phyloP scores from a whole-genome alignment of 2,888 invertebrate species.

The Ophion ventricosus region DNA sequence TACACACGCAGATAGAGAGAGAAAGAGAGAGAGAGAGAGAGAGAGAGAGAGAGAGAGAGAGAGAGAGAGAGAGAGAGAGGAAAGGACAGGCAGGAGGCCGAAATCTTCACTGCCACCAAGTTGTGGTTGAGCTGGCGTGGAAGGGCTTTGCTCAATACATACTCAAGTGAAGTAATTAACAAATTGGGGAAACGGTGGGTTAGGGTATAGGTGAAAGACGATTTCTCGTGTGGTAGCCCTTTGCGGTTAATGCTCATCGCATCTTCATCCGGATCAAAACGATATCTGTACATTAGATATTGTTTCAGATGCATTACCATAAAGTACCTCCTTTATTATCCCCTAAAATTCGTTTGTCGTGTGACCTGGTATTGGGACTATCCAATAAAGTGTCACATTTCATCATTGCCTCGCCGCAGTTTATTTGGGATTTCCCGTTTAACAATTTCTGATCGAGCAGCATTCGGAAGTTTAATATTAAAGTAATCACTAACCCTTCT shows the following conservation, averaged over 20 bases:
- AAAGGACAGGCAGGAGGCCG: background rate
- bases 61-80: no score
- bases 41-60: constrained; percentile 20
- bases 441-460: no score
- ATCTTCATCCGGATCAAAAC: constrained; percentile 45
- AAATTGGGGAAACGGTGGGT: constrained; percentile 67
- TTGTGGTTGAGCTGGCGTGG: constrained; percentile 68
- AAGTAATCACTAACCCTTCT: no score
- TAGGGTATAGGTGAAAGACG: constrained; percentile 51
- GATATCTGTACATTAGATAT: constrained; percentile 10
- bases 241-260: constrained; percentile 53
- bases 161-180: constrained; percentile 64
- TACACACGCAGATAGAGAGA: constrained; percentile 29
- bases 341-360: background rate
- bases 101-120: constrained; percentile 65
- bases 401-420: no score
- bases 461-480: no score
- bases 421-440: no score
- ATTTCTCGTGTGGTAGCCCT: constrained; percentile 61
- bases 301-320: constrained; percentile 11
- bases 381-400: no score
- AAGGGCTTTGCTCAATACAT: constrained; percentile 42
- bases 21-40: constrained; percentile 25
- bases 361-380: no score
- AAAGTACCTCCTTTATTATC: background rate